Evolutionary conservation across 2,797 vertebrate genomes (phyloP).

Genomic region (Tapera naevia): DNA sequence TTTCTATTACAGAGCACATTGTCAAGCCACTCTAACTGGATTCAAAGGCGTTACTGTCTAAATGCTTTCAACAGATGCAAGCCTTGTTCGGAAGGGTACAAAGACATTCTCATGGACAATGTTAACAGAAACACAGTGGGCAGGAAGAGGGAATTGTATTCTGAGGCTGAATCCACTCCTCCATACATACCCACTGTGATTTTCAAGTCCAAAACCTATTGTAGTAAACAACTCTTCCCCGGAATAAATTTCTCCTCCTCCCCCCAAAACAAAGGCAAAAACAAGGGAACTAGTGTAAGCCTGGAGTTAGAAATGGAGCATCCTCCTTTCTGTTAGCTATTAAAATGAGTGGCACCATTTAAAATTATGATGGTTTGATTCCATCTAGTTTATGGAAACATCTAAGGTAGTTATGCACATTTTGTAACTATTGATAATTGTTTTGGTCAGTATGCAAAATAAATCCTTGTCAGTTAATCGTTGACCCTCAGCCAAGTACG

Average conservation of each 20-base stretch:
- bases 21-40: neutral
- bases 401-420: neutral
- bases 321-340: neutral
- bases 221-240: neutral
- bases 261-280: neutral
- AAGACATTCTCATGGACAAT: neutral
- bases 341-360: neutral
- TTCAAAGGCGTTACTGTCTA: neutral
- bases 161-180: neutral
- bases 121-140: neutral
- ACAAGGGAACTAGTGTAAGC: neutral
- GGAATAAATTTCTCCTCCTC: neutral
- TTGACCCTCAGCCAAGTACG: neutral
- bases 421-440: neutral
- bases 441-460: neutral
- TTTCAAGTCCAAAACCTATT: neutral
- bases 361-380: neutral
- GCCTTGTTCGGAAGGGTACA: slow-evolving; percentile 16
- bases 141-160: neutral
- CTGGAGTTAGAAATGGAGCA: neutral
- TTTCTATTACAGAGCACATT: neutral
- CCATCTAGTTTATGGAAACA: neutral
- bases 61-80: neutral
- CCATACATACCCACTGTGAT: neutral
- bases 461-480: neutral